phyloP scores from a whole-genome alignment of 2,113 vertebrate genomes.

The Paratilapia polleni region DNA sequence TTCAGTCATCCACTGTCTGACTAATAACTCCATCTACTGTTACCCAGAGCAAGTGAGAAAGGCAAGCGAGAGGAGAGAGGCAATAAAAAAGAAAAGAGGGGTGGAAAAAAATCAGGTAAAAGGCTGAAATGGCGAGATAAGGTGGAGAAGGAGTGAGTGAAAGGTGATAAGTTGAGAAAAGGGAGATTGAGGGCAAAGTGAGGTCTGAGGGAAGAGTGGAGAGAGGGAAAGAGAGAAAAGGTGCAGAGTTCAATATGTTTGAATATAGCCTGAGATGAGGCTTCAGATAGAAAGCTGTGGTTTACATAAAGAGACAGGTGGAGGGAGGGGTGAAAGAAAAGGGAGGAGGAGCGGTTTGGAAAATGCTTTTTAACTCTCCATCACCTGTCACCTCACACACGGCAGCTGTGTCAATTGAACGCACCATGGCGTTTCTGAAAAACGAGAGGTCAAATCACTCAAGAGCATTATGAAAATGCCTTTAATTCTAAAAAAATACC shows the following conservation, averaged over 20 bases:
- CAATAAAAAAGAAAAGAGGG: slow-evolving; percentile 22
- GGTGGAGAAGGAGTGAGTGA: slow-evolving; percentile 14
- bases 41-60: slow-evolving; percentile 49
- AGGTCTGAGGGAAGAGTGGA: neutral
- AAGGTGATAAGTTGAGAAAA: slow-evolving; percentile 45
- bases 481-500: slow-evolving; percentile 40
- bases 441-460: slow-evolving; percentile 62
- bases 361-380: slow-evolving; percentile 64
- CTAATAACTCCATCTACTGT: slow-evolving; percentile 80
- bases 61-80: neutral
- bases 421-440: slow-evolving; percentile 24
- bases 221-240: neutral
- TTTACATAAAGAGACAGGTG: slow-evolving; percentile 63
- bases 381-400: slow-evolving; percentile 68
- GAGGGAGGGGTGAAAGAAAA: slow-evolving; percentile 9
- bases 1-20: slow-evolving; percentile 75
- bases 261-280: slow-evolving; percentile 26
- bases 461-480: slow-evolving; percentile 45
- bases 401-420: slow-evolving; percentile 68
- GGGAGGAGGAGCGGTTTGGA: slow-evolving; percentile 22
- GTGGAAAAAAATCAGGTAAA: slow-evolving; percentile 22
- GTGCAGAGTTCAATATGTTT: slow-evolving; percentile 31
- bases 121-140: slow-evolving; percentile 47
- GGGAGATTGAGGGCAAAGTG: slow-evolving; percentile 15
- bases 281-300: slow-evolving; percentile 18